Percentiles rank a stretch among this genome's conserved stretches.
Conservation (phyloP, 2,113 vertebrate genomes). For the Nannobrachium achirus region DNA sequence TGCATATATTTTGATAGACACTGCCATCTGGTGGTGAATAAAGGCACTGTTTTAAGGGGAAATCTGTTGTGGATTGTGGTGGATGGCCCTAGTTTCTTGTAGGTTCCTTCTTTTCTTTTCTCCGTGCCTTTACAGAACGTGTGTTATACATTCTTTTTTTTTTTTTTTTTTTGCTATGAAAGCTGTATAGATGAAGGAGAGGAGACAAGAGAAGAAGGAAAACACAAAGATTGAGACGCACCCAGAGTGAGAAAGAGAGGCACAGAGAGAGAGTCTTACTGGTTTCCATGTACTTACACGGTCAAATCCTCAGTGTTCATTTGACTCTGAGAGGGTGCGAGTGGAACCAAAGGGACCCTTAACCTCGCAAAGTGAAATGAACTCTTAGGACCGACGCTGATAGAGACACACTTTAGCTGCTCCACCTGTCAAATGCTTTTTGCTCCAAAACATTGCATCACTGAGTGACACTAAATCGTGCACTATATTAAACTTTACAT, state of each 20-base stretch:
- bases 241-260: neutral
- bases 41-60: neutral
- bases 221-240: neutral
- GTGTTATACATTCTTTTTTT: neutral
- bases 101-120: too few species aligned
- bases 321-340: neutral
- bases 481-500: neutral
- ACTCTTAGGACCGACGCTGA: too few species aligned
- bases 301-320: neutral
- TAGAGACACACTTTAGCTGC: neutral
- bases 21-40: slow-evolving; percentile 44
- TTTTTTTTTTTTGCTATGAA: neutral
- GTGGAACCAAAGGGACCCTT: neutral
- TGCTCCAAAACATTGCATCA: slow-evolving; percentile 6
- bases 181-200: too few species aligned
- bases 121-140: too few species aligned
- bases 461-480: slow-evolving; percentile 9
- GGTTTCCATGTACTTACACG: slow-evolving; percentile 36
- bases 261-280: slow-evolving; percentile 44
- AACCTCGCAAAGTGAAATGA: neutral
- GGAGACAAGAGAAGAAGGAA: neutral
- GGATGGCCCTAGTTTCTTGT: neutral
- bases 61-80: neutral
- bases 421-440: slow-evolving; percentile 53
- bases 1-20: slow-evolving; percentile 34